Evolutionary conservation across 2,888 invertebrate species (phyloP).

Genomic region (Hololepta plana): DNA sequence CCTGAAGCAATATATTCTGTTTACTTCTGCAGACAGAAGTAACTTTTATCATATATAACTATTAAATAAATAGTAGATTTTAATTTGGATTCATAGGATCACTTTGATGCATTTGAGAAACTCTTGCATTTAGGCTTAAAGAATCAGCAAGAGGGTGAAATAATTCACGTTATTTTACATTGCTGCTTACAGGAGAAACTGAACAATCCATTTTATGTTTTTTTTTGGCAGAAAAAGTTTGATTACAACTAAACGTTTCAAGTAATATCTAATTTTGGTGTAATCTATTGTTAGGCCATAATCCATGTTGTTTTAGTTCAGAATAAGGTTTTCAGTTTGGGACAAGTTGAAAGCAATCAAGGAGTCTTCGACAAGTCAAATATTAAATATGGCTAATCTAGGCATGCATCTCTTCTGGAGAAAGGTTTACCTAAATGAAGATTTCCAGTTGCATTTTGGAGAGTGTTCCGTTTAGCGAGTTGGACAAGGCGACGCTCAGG

Average conservation of each 20-base stretch:
- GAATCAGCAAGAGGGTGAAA: constrained; percentile 66
- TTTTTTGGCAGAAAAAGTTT: constrained; percentile 68
- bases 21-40: constrained; percentile 83
- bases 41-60: no score
- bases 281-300: constrained; percentile 2
- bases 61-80: constrained; percentile 1
- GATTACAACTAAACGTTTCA: constrained; percentile 67
- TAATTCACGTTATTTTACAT: constrained; percentile 66
- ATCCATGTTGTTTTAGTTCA: constrained; percentile 38
- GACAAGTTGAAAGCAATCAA: constrained; percentile 74
- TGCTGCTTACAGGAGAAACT: constrained; percentile 67
- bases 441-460: constrained; percentile 25
- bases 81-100: constrained; percentile 35
- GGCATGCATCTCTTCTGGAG: constrained; percentile 60
- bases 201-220: constrained; percentile 78
- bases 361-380: constrained; percentile 38
- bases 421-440: constrained; percentile 59
- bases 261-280: constrained; percentile 30
- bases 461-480: constrained; percentile 73
- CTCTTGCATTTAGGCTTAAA: constrained; percentile 63
- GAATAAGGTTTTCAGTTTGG: constrained; percentile 79
- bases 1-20: constrained; percentile 78
- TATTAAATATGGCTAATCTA: constrained; percentile 62
- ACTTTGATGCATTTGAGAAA: constrained; percentile 86
- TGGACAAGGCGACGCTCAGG: constrained; percentile 60